These are phyloP conservation scores for Drosophila colorata DNA, from an alignment of 2,888 invertebrate genomes.

Conservation along the genomic window DNA sequence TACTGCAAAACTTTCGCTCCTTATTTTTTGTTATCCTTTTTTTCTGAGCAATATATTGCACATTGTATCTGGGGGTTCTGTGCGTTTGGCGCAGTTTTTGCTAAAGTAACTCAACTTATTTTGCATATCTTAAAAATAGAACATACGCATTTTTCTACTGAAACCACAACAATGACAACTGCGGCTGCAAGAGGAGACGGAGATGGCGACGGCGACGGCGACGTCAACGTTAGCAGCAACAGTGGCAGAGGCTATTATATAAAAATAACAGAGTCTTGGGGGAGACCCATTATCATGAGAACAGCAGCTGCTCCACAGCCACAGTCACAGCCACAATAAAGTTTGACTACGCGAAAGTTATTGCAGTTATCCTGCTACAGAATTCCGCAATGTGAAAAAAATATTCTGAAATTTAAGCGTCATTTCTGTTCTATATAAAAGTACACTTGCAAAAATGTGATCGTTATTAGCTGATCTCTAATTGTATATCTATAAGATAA, in stretches of 20 bases:
- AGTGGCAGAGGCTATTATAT: slow-evolving; percentile 60
- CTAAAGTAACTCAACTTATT: slow-evolving; percentile 63
- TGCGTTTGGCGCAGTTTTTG: slow-evolving; percentile 11
- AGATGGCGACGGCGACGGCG: background rate
- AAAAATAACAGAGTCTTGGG: slow-evolving; percentile 56
- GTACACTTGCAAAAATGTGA: background rate
- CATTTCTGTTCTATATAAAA: slow-evolving; percentile 2
- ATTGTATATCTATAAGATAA: too few relatives aligned
- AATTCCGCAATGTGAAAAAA: slow-evolving; percentile 18
- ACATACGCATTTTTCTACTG: slow-evolving; percentile 56
- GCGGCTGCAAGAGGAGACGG: background rate
- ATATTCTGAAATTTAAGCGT: slow-evolving; percentile 28
- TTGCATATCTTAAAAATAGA: slow-evolving; percentile 67
- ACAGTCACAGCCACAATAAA: slow-evolving; percentile 56
- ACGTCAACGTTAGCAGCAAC: slow-evolving; percentile 26
- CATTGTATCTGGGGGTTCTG: slow-evolving; percentile 37
- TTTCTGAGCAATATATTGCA: slow-evolving; percentile 30
- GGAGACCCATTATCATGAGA: slow-evolving; percentile 43
- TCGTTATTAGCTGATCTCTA: too few relatives aligned
- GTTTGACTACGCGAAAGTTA: slow-evolving; percentile 63
- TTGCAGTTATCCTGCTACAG: slow-evolving; percentile 42
- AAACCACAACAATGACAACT: slow-evolving; percentile 52
- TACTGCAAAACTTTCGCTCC: slow-evolving; percentile 34
- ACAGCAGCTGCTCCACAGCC: slow-evolving; percentile 45
- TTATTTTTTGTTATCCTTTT: slow-evolving; percentile 10